Evolutionary conservation across 2,113 vertebrate species (phyloP), one percentile per base, ranked within the genome.

Genomic region (Engystomops pustulosus): DNA sequence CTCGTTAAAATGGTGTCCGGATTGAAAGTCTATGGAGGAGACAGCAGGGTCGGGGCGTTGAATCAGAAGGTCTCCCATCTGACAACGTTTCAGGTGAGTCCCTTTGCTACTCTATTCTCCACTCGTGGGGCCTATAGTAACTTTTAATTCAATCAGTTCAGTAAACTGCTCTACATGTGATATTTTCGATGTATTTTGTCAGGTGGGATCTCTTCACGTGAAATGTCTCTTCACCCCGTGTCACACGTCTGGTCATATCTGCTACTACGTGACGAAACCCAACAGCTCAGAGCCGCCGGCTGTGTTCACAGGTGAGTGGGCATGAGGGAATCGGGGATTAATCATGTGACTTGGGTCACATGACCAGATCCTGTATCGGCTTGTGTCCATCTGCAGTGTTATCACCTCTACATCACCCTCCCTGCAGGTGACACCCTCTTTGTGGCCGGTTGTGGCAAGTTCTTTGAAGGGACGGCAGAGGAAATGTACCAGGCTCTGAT

Each of bases 181-280:
- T 12, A 10, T 47, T 65, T n/a, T n/a, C n/a, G n/a, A n/a, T 17
- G 27, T 18, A 32, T 65, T 12, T 32, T 5, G 8, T 62, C 86
- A 99, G 97, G 90, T 99, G 88, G 98, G 98, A 78, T 96, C 97
- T 9, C 95, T 99, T 8, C 92, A 65, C 30, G 91, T 99, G 74
- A 98, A 97, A 91, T 99, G 98, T 88, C 93, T 99, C 81, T 94
- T 93, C 2, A 99, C 98, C 0, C 98, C 98, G 0, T 99, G 98
- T 88, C 98, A 99, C 92, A 99, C 98, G 0, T 98, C 95, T 0
- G 98, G 98, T 75, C 98, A 99, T 90, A 96, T 99, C 92, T 99
- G 98, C 89, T 99, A 99, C 89, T 97, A 94, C 68, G 97, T 99
- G 89, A 97, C 95, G 47, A 96, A 96, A 90, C 95, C 97, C 12